Percentiles rank a stretch among this genome's conserved stretches.
Conservation (phyloP, 2,888 invertebrate genomes). For the Tyria jacobaeae region DNA sequence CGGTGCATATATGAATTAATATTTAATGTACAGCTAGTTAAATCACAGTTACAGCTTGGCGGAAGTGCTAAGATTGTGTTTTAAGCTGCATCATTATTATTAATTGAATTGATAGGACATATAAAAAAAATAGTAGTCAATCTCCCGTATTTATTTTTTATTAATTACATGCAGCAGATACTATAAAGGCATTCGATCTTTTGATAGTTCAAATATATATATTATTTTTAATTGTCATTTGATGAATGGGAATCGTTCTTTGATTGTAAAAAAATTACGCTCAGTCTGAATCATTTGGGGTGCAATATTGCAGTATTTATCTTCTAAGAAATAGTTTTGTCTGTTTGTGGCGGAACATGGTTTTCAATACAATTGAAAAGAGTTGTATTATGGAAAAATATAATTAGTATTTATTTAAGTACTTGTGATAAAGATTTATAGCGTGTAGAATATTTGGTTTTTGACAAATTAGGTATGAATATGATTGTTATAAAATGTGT, state of each 20-base stretch:
- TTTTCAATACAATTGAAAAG: not conserved
- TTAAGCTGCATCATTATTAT: too few relatives aligned
- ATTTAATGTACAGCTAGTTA: too few relatives aligned
- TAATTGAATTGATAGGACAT: too few relatives aligned
- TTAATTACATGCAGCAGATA: too few relatives aligned
- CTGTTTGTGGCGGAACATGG: not conserved
- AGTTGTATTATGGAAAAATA: conserved; percentile 17
- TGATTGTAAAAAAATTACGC: not conserved
- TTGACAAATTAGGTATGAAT: conserved; percentile 39
- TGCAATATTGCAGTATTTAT: not conserved
- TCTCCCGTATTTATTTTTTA: too few relatives aligned
- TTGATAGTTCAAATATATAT: too few relatives aligned
- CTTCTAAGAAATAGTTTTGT: not conserved
- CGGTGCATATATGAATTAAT: too few relatives aligned
- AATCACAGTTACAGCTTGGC: too few relatives aligned
- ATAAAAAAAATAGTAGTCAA: too few relatives aligned
- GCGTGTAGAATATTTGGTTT: conserved; percentile 39
- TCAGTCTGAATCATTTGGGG: too few relatives aligned
- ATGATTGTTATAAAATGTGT: conserved; percentile 44
- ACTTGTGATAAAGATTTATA: conserved; percentile 51
- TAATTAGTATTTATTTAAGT: conserved; percentile 31
- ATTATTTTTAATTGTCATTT: not conserved
- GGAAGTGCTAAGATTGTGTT: too few relatives aligned
- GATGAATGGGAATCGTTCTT: not conserved
- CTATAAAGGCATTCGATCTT: too few relatives aligned